These are phyloP conservation scores for Zele albiditarsus DNA, from an alignment of 2,888 invertebrate species.

Conservation along the genomic window DNA sequence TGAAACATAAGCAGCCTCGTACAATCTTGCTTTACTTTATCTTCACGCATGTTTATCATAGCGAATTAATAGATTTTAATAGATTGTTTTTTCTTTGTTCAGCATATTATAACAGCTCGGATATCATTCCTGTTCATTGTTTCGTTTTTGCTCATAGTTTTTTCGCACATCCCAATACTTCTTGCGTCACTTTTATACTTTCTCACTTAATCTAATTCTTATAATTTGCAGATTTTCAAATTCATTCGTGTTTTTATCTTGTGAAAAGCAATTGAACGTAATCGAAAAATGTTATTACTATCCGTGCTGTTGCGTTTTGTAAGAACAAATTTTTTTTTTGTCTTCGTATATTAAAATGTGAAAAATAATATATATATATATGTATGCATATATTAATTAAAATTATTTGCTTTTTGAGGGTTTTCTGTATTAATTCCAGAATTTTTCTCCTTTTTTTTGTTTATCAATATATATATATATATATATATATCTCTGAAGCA, in stretches of 20 bases:
- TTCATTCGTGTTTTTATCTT: background rate
- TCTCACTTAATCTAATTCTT: background rate
- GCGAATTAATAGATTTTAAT: constrained; percentile 4
- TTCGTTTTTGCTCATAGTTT: background rate
- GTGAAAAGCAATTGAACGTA: background rate
- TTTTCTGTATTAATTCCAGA: constrained; percentile 51
- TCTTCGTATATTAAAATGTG: constrained; percentile 1
- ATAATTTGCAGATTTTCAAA: background rate
- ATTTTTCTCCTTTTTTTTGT: constrained; percentile 41
- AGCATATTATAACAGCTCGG: constrained; percentile 24
- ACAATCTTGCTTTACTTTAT: constrained; percentile 63
- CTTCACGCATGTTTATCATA: constrained; percentile 27
- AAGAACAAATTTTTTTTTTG: background rate
- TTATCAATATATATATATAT: background rate
- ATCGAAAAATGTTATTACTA: background rate
- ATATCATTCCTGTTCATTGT: constrained; percentile 10
- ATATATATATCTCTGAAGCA: constrained; percentile 57
- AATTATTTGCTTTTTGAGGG: constrained; percentile 17
- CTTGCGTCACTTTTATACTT: background rate
- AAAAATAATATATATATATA: constrained; percentile 35
- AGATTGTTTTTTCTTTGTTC: constrained; percentile 11
- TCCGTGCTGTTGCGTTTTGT: constrained; percentile 14
- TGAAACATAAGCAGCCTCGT: constrained; percentile 73
- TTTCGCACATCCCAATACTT: background rate
- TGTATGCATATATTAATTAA: constrained; percentile 17